Percentiles rank a stretch among this genome's conserved stretches.
Evolutionary conservation across 2,797 vertebrate species (phyloP).

Genomic region (Delichon dasypus): DNA sequence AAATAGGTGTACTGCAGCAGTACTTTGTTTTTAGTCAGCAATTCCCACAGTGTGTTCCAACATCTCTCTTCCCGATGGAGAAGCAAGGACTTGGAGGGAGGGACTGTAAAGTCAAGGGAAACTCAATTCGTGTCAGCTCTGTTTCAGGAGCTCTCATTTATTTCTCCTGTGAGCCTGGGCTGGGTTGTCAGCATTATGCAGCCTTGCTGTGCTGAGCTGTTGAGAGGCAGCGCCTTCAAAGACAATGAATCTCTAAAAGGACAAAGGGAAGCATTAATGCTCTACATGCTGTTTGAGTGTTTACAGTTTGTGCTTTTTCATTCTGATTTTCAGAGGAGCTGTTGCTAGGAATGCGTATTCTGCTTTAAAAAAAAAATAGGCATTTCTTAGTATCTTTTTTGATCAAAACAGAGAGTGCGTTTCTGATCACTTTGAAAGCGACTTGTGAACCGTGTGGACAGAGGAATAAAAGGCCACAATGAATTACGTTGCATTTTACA

Average conservation of each 20-base stretch:
- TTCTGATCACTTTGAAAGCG: background rate
- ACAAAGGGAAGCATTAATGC: background rate
- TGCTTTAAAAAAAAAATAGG: background rate
- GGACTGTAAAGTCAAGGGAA: background rate
- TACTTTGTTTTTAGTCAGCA: background rate
- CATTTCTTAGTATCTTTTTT: background rate
- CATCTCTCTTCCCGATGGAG: background rate
- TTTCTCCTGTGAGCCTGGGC: background rate
- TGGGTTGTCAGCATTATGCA: background rate
- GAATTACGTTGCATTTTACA: background rate
- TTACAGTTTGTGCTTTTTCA: background rate
- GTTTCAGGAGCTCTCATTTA: background rate
- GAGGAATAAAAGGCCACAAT: background rate
- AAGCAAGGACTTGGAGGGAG: background rate
- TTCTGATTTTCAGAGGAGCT: background rate
- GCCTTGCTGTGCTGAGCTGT: background rate
- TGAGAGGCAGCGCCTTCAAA: background rate
- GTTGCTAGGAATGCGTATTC: background rate
- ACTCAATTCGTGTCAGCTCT: background rate
- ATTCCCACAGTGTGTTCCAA: rapidly evolving
- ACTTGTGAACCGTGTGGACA: background rate
- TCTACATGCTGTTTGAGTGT: background rate
- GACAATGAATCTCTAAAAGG: background rate
- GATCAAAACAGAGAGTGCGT: background rate
- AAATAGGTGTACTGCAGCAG: background rate